Evolutionary conservation across 2,797 vertebrate species (phyloP).

Genomic region (Danio albolineatus): DNA sequence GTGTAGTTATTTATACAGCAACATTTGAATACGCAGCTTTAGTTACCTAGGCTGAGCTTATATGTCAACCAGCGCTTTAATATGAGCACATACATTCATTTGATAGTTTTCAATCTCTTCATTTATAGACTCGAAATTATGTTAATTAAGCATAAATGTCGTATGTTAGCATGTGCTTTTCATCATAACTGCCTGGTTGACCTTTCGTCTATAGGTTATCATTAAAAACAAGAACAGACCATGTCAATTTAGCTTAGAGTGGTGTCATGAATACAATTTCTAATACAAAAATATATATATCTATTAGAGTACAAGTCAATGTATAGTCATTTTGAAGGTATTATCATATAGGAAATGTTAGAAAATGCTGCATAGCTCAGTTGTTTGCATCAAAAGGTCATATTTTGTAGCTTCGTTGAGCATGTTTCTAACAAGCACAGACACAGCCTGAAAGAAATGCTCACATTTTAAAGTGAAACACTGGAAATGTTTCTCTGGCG

Average conservation of each 20-base stretch:
- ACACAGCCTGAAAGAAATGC: conserved; percentile 50
- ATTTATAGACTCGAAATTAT: too few relatives aligned
- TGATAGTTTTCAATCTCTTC: too few relatives aligned
- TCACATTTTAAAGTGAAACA: conserved; percentile 47
- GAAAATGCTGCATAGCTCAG: neutral
- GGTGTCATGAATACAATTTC: too few relatives aligned
- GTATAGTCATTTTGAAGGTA: neutral
- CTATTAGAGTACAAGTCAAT: neutral
- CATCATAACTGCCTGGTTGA: too few relatives aligned
- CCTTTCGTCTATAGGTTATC: too few relatives aligned
- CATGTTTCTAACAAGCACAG: conserved; percentile 60
- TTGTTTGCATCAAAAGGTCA: neutral
- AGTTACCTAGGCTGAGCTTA: too few relatives aligned
- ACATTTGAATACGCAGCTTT: neutral
- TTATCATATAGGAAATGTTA: neutral
- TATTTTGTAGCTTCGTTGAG: conserved; percentile 18
- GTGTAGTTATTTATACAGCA: neutral
- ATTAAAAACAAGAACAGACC: too few relatives aligned
- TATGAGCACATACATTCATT: neutral
- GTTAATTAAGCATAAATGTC: too few relatives aligned
- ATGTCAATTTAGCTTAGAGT: too few relatives aligned
- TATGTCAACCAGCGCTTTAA: neutral
- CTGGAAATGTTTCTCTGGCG: conserved; percentile 54
- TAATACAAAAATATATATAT: too few relatives aligned
- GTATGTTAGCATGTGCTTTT: too few relatives aligned